A percentile compares a stretch with the other conserved stretches of the same genome.
Conservation (phyloP, 64 coral and sea anemone genomes). For the Cladopsammia gracilis region DNA sequence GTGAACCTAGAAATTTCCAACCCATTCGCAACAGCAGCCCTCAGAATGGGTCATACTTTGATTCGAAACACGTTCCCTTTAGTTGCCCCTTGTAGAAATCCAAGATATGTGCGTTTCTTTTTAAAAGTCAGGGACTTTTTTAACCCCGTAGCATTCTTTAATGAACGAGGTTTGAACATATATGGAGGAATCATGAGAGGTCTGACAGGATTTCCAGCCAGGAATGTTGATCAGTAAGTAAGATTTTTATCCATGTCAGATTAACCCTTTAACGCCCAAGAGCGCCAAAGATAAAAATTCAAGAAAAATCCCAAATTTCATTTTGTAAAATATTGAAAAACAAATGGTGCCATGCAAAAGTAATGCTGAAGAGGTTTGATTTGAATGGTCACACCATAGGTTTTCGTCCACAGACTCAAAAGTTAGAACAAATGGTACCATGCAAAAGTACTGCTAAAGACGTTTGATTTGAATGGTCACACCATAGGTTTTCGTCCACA, state of each 20-base stretch:
- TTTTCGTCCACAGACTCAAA: too few relatives aligned
- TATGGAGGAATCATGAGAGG: background rate
- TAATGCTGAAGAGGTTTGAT: too few relatives aligned
- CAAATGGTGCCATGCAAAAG: too few relatives aligned
- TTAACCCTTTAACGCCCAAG: background rate
- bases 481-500: too few relatives aligned
- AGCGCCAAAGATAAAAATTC: too few relatives aligned
- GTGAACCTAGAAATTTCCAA: conserved; percentile 22
- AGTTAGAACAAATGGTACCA: too few relatives aligned
- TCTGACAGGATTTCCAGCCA: background rate
- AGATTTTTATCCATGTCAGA: background rate
- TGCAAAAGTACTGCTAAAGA: too few relatives aligned
- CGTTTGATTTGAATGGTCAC: too few relatives aligned
- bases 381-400: too few relatives aligned
- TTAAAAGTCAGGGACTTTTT: background rate
- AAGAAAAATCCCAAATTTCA: too few relatives aligned
- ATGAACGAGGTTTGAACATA: background rate
- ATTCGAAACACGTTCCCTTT: background rate
- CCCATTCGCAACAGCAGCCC: conserved; percentile 50
- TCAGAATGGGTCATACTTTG: conserved; percentile 73
- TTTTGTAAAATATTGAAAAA: too few relatives aligned
- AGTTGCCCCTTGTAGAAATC: background rate
- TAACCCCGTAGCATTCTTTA: background rate
- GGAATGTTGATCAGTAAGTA: background rate
- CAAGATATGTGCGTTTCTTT: background rate